phyloP scores from a whole-genome alignment of 1,140 invertebrate genomes.

The Lamellibrachia luymesi region DNA sequence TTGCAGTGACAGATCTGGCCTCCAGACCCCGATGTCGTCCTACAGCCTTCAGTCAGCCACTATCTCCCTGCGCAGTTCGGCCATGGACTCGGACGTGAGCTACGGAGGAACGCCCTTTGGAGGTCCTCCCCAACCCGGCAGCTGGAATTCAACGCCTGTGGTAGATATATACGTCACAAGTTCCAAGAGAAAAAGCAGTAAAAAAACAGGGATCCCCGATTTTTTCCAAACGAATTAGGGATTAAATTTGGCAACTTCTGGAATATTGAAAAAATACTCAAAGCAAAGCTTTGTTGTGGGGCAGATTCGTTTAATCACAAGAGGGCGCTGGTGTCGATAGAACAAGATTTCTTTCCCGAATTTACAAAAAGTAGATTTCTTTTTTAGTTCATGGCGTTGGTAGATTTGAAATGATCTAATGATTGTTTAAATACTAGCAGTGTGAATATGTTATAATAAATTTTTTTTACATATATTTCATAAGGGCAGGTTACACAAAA shows the following conservation, averaged over 20 bases:
- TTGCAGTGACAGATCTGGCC: background rate
- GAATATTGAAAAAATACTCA: too few relatives aligned
- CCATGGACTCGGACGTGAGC: background rate
- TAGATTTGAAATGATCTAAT: too few relatives aligned
- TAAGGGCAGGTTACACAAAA: background rate
- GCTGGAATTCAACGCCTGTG: background rate
- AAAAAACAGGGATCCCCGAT: background rate
- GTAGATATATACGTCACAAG: background rate
- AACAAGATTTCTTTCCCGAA: too few relatives aligned
- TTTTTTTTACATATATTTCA: too few relatives aligned
- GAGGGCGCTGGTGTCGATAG: too few relatives aligned
- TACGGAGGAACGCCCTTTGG: background rate
- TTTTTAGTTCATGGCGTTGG: too few relatives aligned
- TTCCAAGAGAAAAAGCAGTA: background rate
- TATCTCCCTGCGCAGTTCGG: slow-evolving; percentile 16
- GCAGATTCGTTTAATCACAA: too few relatives aligned
- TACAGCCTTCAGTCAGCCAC: slow-evolving; percentile 6
- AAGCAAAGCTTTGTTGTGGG: too few relatives aligned
- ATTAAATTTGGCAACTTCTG: background rate
- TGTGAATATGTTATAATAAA: too few relatives aligned
- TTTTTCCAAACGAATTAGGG: background rate
- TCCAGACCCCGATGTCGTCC: background rate
- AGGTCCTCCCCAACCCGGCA: background rate
- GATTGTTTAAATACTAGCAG: too few relatives aligned
- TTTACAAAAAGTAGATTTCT: too few relatives aligned